A percentile compares a stretch with the other conserved stretches of the same genome.
Conservation (phyloP, 2,888 invertebrate species). For the Blastobasis adustella region DNA sequence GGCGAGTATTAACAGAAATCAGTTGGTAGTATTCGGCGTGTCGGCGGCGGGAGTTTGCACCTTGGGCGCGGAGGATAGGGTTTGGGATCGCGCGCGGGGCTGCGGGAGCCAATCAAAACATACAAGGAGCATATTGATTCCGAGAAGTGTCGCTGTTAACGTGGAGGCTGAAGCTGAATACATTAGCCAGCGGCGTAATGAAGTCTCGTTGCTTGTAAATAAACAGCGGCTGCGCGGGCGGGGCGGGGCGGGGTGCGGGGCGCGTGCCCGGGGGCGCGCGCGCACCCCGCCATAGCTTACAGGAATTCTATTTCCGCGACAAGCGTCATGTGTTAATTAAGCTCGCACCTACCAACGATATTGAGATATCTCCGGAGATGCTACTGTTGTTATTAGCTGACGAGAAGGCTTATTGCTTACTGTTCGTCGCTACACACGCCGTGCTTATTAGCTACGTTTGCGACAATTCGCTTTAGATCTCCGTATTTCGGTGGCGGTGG, state of each 20-base stretch:
- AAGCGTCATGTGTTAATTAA: slow-evolving; percentile 74
- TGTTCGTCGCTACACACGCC: slow-evolving; percentile 28
- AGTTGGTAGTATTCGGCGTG: slow-evolving; percentile 68
- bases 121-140: slow-evolving; percentile 76
- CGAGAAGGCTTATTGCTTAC: slow-evolving; percentile 65
- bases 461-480: too few relatives aligned
- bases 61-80: slow-evolving; percentile 43
- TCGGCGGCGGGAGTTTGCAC: slow-evolving; percentile 40
- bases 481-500: too few relatives aligned
- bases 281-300: slow-evolving; percentile 57
- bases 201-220: slow-evolving; percentile 75
- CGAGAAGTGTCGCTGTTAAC: slow-evolving; percentile 76
- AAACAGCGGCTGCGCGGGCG: slow-evolving; percentile 49
- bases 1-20: slow-evolving; percentile 71
- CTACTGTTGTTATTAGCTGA: slow-evolving; percentile 68
- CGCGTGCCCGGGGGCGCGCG: slow-evolving; percentile 46
- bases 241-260: slow-evolving; percentile 19
- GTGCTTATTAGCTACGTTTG: slow-evolving; percentile 20
- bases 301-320: slow-evolving; percentile 73
- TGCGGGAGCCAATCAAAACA: slow-evolving; percentile 69
- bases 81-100: slow-evolving; percentile 35
- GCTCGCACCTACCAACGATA: slow-evolving; percentile 73
- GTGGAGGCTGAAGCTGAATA: slow-evolving; percentile 75
- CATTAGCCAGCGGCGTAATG: slow-evolving; percentile 75
- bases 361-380: slow-evolving; percentile 69